These are phyloP conservation scores for Parasteatoda tepidariorum DNA, from an alignment of 1,140 invertebrate species.

Conservation along the genomic window DNA sequence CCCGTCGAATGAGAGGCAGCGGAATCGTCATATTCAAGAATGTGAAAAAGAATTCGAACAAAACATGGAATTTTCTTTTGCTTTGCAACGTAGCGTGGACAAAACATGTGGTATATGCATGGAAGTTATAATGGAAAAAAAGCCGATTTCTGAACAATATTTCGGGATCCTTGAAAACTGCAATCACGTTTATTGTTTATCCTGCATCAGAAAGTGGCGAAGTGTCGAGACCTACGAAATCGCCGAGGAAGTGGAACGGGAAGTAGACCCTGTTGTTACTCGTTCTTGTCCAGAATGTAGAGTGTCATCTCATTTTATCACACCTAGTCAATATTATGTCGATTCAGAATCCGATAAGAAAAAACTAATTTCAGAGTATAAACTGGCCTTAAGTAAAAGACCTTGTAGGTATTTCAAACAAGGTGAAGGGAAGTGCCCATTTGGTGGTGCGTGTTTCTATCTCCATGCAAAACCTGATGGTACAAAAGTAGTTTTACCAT, in stretches of 20 bases:
- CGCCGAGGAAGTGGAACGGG: conserved; percentile 68
- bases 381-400: conserved; percentile 80
- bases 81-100: conserved; percentile 81
- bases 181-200: conserved; percentile 87
- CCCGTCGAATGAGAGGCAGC: conserved; percentile 78
- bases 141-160: conserved; percentile 75
- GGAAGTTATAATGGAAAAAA: conserved; percentile 83
- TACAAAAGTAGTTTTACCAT: conserved; percentile 78
- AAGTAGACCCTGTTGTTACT: conserved; percentile 50
- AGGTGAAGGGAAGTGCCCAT: conserved; percentile 87
- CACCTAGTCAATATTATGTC: conserved; percentile 88
- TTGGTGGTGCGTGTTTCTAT: conserved; percentile 94
- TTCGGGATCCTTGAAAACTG: conserved; percentile 94
- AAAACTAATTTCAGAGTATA: conserved; percentile 84
- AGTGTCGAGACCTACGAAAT: conserved; percentile 86
- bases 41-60: conserved; percentile 83
- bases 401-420: conserved; percentile 89
- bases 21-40: conserved; percentile 78
- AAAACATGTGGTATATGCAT: conserved; percentile 92
- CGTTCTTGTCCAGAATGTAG: conserved; percentile 90
- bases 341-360: conserved; percentile 88
- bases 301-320: conserved; percentile 91
- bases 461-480: conserved; percentile 85
- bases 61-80: conserved; percentile 90
- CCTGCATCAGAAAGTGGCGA: conserved; percentile 90